phyloP scores from a whole-genome alignment of 2,113 vertebrate species.

The Peromyscus leucopus region DNA sequence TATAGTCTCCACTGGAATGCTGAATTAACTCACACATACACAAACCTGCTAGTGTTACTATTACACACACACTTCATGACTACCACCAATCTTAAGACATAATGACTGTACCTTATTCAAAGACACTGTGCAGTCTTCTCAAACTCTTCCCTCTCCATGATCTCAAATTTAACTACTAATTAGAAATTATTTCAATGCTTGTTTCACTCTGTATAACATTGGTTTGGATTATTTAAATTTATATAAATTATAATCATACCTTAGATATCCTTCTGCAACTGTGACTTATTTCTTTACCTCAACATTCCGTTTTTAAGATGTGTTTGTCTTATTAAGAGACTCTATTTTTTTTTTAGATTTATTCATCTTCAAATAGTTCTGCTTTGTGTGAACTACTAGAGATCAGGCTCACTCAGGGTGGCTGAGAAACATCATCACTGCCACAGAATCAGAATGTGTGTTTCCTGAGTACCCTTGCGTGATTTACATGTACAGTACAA shows the following conservation, averaged over 20 bases:
- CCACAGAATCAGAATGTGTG: background rate
- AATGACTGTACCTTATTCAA: background rate
- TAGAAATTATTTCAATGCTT: background rate
- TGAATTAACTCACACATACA: background rate
- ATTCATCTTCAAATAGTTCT: background rate
- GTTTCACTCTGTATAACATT: background rate
- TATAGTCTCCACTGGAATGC: background rate
- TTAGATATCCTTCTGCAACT: background rate
- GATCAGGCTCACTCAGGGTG: background rate
- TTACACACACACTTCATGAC: background rate
- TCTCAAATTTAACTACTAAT: background rate
- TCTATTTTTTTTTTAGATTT: background rate
- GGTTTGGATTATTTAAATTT: slow-evolving; percentile 1
- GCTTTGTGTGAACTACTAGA: background rate
- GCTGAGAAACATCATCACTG: too few relatives aligned
- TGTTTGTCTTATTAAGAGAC: background rate
- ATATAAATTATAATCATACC: background rate
- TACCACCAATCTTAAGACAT: background rate
- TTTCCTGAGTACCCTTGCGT: background rate
- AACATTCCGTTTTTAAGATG: background rate
- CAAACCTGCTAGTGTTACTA: background rate
- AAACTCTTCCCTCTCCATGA: background rate
- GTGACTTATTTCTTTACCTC: background rate
- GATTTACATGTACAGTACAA: background rate
- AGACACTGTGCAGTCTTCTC: background rate